Conservation (phyloP, 2,888 invertebrate species). For the Caenorhabditis afra region DNA sequence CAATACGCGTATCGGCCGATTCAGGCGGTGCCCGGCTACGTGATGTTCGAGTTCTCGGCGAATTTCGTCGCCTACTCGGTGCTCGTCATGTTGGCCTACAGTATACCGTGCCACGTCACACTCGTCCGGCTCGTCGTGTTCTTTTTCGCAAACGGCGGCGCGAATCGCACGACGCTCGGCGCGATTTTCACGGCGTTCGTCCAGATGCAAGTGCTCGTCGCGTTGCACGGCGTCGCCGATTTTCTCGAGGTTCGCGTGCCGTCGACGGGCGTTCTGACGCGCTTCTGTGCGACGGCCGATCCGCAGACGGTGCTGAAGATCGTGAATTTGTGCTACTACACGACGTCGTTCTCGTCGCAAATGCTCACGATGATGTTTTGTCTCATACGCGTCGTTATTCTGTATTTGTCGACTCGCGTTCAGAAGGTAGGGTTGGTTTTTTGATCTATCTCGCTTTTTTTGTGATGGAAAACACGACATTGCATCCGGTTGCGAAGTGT, state of each 20-base stretch:
- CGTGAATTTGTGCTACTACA: background rate
- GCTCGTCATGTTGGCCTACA: background rate
- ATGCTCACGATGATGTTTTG: conserved; percentile 5
- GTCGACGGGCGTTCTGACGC: background rate
- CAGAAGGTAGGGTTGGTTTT: too few species aligned
- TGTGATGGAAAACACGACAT: too few species aligned
- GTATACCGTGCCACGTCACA: background rate
- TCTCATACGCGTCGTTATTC: background rate
- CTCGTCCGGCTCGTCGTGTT: background rate
- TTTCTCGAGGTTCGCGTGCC: background rate
- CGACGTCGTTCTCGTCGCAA: background rate
- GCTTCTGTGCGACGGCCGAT: background rate
- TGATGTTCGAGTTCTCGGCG: background rate
- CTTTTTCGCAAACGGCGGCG: background rate
- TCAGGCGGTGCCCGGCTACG: background rate
- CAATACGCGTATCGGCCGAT: background rate
- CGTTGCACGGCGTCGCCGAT: background rate
- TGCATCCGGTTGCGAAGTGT: too few species aligned
- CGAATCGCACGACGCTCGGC: background rate
- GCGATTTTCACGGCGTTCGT: background rate
- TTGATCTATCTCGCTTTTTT: too few species aligned
- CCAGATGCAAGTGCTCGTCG: background rate
- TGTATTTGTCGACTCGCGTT: background rate
- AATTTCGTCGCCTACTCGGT: background rate
- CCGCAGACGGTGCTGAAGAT: background rate